Percentiles rank a stretch among this genome's conserved stretches.
Evolutionary conservation across 2,113 vertebrate genomes (phyloP).

Genomic region (Dendropsophus ebraccatus): DNA sequence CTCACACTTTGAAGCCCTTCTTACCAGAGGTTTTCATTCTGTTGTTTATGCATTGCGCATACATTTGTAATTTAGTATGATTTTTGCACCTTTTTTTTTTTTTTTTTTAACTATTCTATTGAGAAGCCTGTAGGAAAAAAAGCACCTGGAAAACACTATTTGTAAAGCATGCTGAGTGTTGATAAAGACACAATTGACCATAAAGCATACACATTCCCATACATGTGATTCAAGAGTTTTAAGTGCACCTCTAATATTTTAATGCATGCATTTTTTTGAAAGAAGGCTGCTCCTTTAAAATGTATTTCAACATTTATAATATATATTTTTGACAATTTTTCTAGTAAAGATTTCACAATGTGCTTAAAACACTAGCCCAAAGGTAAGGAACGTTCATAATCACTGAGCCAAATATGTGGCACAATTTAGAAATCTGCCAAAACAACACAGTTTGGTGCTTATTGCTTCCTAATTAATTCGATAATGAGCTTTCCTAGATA

Average conservation of each 20-base stretch:
- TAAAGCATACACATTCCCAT: no score
- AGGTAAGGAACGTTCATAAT: constrained; percentile 65
- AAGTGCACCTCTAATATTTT: not conserved
- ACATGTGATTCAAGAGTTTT: not conserved
- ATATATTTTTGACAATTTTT: not conserved
- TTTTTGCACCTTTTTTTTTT: no score
- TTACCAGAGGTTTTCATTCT: no score
- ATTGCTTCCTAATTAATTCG: constrained; percentile 83
- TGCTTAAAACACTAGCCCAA: constrained; percentile 57
- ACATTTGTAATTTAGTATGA: no score
- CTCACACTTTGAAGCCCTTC: no score
- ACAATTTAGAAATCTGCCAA: constrained; percentile 74
- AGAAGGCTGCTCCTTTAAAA: no score
- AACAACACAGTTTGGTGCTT: constrained; percentile 79
- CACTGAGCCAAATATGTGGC: constrained; percentile 70
- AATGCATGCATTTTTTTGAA: not conserved
- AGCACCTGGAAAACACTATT: no score
- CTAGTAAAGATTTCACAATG: not conserved
- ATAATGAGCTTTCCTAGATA: constrained; percentile 81
- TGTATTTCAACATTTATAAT: not conserved
- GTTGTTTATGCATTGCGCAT: no score
- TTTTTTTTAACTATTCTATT: no score
- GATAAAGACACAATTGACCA: no score
- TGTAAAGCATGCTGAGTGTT: no score
- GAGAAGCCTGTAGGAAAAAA: no score